Percentiles rank a stretch among this genome's conserved stretches.
These are phyloP conservation scores for Tenebrosternarchus preto DNA, from an alignment of 2,113 vertebrate genomes.

Conservation along the genomic window DNA sequence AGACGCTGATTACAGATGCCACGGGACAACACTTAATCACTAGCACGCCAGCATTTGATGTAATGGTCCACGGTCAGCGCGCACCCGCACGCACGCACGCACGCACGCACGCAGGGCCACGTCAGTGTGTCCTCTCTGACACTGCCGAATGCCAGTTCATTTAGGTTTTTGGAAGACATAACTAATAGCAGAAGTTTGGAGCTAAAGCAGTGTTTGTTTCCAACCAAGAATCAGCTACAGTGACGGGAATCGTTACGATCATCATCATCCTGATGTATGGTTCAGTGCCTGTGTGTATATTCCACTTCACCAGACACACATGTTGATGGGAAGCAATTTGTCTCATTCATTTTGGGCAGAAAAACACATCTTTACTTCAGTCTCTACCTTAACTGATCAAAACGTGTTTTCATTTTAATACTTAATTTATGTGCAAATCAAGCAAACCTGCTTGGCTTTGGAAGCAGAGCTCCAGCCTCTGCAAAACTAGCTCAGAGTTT, in stretches of 20 bases:
- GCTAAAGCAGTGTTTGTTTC: conserved; percentile 11
- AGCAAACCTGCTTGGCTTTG: neutral
- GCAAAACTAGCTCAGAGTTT: neutral
- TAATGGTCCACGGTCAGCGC: conserved; percentile 64
- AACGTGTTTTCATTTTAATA: neutral
- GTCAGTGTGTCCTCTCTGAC: conserved; percentile 59
- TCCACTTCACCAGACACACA: too few relatives aligned
- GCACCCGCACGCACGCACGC: neutral
- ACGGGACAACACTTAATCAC: conserved; percentile 73
- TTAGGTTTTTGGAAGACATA: conserved; percentile 24
- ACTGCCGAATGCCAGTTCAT: conserved; percentile 1
- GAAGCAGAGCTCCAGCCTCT: neutral
- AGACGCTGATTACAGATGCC: conserved; percentile 81
- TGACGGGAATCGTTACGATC: conserved; percentile 25
- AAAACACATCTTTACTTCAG: neutral
- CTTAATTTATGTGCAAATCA: neutral
- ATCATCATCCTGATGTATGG: conserved; percentile 23
- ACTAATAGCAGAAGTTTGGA: conserved; percentile 23
- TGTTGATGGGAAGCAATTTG: too few relatives aligned
- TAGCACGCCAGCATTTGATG: conserved; percentile 74
- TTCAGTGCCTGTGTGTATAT: conserved; percentile 7
- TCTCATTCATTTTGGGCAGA: too few relatives aligned
- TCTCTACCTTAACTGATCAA: neutral
- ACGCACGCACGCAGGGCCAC: conserved; percentile 59
- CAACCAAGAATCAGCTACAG: conserved; percentile 18